Percentiles rank a stretch among this genome's conserved stretches.
Conservation (phyloP, 2,113 vertebrate species). For the Mus musculus region DNA sequence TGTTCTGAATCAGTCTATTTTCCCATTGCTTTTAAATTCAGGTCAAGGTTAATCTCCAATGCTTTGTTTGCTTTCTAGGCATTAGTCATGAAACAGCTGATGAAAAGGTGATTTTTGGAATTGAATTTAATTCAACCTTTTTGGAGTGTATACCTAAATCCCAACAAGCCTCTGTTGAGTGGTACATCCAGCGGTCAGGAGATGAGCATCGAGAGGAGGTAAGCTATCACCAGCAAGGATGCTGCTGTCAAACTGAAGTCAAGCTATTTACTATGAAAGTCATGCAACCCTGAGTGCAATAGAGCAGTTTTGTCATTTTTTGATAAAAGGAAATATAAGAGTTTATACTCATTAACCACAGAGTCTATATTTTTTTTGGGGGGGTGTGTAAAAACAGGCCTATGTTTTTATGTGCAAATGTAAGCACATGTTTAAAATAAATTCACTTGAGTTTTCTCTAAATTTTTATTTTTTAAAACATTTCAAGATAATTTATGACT, state of each 20-base stretch:
- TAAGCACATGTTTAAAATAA: background rate
- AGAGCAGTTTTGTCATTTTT: constrained; percentile 68
- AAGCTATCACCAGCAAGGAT: constrained; percentile 79
- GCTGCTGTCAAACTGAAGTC: constrained; percentile 50
- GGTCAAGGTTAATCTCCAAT: constrained; percentile 88
- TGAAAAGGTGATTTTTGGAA: constrained; percentile 96
- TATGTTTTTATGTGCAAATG: background rate
- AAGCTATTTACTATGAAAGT: constrained; percentile 60
- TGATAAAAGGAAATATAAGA: constrained; percentile 33
- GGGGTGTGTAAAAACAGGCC: background rate
- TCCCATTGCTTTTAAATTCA: constrained; percentile 87
- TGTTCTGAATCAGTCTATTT: constrained; percentile 88
- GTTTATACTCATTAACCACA: background rate
- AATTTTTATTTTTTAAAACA: background rate
- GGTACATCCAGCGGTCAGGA: constrained; percentile 93
- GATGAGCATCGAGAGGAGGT: constrained; percentile 96
- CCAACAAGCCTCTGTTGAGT: constrained; percentile 95
- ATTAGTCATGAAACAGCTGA: constrained; percentile 91
- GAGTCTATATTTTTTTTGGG: background rate
- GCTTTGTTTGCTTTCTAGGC: constrained; percentile 89
- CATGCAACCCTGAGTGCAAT: constrained; percentile 72
- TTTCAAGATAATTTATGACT: background rate
- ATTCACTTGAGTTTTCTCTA: background rate
- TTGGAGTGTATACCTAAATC: constrained; percentile 98
- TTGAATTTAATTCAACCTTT: constrained; percentile 98